Evolutionary conservation across 2,113 vertebrate species (phyloP).

Genomic region (Larimichthys polyactis): DNA sequence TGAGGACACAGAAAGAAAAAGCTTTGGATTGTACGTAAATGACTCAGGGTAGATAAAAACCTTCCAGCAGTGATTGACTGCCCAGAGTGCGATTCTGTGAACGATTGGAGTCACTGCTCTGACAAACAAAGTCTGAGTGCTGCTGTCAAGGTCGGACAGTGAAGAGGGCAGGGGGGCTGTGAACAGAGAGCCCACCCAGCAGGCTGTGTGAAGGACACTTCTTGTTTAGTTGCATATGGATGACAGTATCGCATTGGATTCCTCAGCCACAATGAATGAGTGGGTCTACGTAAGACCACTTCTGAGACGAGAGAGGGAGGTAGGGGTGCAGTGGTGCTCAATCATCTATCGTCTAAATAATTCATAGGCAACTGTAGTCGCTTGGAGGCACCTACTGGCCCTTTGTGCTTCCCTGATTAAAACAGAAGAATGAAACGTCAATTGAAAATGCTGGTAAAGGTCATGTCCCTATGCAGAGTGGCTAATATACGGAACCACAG

Average conservation of each 20-base stretch:
- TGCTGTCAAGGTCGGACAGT: constrained; percentile 37
- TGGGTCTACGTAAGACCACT: not conserved
- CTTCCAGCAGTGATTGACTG: constrained; percentile 1
- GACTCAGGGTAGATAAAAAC: constrained; percentile 10
- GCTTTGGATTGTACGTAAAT: not conserved
- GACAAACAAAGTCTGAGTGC: constrained; percentile 13
- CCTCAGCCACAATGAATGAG: not conserved
- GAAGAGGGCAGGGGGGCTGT: not conserved
- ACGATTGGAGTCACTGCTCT: not conserved
- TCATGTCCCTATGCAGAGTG: constrained; percentile 46
- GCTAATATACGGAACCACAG: constrained; percentile 29
- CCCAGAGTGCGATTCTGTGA: constrained; percentile 8
- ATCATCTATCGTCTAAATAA: constrained; percentile 66
- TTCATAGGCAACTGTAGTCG: constrained; percentile 44
- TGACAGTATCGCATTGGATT: not conserved
- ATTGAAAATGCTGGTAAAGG: constrained; percentile 63
- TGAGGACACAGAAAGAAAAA: constrained; percentile 6
- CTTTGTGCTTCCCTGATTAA: constrained; percentile 59
- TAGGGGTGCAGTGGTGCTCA: constrained; percentile 8
- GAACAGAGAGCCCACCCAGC: not conserved
- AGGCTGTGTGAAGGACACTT: not conserved
- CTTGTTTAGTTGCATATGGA: constrained; percentile 5
- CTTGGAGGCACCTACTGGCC: constrained; percentile 24
- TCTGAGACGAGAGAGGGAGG: not conserved
- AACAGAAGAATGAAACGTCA: constrained; percentile 11